Evolutionary conservation across 1,140 invertebrate species (phyloP).

Genomic region (Brachionus angularis): DNA sequence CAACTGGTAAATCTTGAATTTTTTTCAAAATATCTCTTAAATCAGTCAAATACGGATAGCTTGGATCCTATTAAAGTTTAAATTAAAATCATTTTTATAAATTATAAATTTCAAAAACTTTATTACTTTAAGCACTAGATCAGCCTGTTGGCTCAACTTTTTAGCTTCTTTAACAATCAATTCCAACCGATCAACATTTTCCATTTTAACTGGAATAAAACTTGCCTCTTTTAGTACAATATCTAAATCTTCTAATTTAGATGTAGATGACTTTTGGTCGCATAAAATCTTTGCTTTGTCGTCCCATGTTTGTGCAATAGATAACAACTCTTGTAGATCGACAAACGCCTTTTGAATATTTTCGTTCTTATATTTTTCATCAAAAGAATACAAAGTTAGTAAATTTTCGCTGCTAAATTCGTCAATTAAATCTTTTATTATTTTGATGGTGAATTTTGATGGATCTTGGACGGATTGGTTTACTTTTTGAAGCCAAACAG

Average conservation of each 20-base stretch:
- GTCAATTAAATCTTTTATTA: neutral
- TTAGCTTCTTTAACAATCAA: neutral
- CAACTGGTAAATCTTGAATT: no score
- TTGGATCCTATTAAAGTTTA: no score
- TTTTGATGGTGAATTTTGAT: neutral
- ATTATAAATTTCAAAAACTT: no score
- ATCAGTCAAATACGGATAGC: no score
- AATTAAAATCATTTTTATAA: no score
- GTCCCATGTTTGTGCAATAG: slow-evolving; percentile 4
- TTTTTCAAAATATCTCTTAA: no score
- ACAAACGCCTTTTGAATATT: slow-evolving; percentile 18
- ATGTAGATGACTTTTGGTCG: neutral
- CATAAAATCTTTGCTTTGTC: neutral
- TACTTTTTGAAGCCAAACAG: slow-evolving; percentile 28
- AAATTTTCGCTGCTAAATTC: slow-evolving; percentile 1
- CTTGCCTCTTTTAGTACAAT: neutral
- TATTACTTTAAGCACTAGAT: neutral
- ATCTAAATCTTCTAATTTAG: slow-evolving; percentile 5
- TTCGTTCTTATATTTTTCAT: neutral
- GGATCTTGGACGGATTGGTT: neutral
- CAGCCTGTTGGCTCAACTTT: neutral
- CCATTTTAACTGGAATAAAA: slow-evolving; percentile 19
- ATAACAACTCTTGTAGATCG: slow-evolving; percentile 16
- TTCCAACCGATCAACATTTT: neutral
- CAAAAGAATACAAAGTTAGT: neutral